These are phyloP conservation scores for Trichosurus vulpecula DNA, from an alignment of 2,797 vertebrate species.

Conservation along the genomic window DNA sequence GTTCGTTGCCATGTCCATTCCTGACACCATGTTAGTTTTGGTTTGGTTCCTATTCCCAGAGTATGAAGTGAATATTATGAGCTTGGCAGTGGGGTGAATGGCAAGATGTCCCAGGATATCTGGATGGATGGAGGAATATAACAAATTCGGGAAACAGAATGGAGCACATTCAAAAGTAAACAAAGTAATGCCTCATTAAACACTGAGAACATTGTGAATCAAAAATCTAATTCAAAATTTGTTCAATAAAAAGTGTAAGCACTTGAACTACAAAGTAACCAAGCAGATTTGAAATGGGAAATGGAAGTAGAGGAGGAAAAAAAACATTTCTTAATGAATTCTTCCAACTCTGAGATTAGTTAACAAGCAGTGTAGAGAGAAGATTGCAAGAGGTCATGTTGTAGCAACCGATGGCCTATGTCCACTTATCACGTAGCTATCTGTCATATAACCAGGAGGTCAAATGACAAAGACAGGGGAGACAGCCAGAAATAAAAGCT, in stretches of 20 bases:
- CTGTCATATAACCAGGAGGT: background rate
- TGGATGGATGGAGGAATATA: background rate
- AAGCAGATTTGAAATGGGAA: background rate
- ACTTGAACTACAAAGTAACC: background rate
- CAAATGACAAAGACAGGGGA: background rate
- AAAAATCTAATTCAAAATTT: background rate
- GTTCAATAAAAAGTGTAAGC: background rate
- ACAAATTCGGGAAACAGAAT: background rate
- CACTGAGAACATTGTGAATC: background rate
- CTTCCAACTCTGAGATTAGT: background rate
- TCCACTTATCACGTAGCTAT: background rate
- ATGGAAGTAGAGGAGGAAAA: background rate
- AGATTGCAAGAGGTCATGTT: background rate
- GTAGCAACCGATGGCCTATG: background rate
- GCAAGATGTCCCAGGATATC: background rate
- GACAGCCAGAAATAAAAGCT: background rate
- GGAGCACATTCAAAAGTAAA: background rate
- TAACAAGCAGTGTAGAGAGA: background rate
- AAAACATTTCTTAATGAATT: background rate
- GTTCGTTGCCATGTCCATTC: background rate
- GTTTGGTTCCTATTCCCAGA: background rate
- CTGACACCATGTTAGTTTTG: background rate
- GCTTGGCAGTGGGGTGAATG: background rate
- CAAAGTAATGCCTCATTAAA: background rate
- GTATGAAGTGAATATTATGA: background rate